Percentiles rank a stretch among this genome's conserved stretches.
These are phyloP conservation scores for Dolichopus griseipennis DNA, from an alignment of 2,888 invertebrate species.

Conservation along the genomic window DNA sequence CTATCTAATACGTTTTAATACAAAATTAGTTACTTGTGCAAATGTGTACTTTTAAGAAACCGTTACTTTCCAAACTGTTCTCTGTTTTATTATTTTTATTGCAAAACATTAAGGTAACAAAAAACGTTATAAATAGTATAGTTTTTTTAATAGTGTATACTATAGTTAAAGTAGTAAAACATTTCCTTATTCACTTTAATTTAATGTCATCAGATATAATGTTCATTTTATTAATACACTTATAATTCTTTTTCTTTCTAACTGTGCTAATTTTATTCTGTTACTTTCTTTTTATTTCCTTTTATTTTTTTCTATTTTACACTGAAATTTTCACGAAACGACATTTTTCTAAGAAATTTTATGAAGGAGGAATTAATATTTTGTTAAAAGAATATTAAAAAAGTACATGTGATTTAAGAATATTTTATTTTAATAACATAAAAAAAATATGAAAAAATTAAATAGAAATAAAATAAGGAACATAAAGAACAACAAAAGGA, in stretches of 20 bases:
- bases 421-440: not conserved
- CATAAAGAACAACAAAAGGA: no score
- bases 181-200: constrained; percentile 3
- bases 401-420: not conserved
- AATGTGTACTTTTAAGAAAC: no score
- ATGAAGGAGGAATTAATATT: not conserved
- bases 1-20: no score
- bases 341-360: not conserved
- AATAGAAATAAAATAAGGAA: no score
- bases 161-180: not conserved
- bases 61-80: no score
- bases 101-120: no score
- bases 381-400: not conserved
- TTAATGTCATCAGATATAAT: not conserved
- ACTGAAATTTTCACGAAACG: not conserved
- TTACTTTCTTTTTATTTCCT: no score
- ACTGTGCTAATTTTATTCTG: not conserved
- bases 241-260: not conserved
- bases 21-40: no score
- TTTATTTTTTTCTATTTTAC: not conserved
- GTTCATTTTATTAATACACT: not conserved
- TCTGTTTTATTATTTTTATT: no score
- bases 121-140: no score
- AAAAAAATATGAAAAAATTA: not conserved
- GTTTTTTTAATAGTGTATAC: no score